Base-by-base conservation (phyloP, 2,797 vertebrate genomes). In the Nothura maculosa region DNA sequence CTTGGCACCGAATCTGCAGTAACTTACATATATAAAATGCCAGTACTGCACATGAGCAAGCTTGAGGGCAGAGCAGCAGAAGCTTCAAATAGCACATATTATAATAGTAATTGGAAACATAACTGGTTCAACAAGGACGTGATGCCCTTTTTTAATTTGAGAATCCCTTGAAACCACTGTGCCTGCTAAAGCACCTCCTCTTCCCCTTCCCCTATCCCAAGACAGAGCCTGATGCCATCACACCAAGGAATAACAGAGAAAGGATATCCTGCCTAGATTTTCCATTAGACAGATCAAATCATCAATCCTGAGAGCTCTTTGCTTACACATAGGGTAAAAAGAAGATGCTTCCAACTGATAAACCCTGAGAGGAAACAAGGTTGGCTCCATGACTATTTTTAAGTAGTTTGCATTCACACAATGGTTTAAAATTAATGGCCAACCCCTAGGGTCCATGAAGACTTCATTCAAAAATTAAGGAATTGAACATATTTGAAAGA, bases 191-290 rank as follows among this genome's bases (percentile, higher is more conserved):
- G 64, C 92, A 79, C 83, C 89, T 95, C 81, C 70, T 81, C 73
- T 95, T 93, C 94, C 62, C 92, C 90, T 91, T 89, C 85, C 87
- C 84, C 90, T 86, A 16, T 77, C 87, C 80, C 60, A 85, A 87
- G 87, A 92, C 58, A 73, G 81, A 87, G 79, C 75, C 34, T 91
- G 88, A 89, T 92, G 89, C 91, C 92, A 57, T 87, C 82, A 96
- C 70, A 84, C 92, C 94, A 96, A 93, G 93, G 92, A 97, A 94
- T 89, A 96, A 97, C 92, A 95, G 88, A 88, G 91, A 95, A 92
- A 93, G 95, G 96, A 95, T 91, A 96, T 97, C 93, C 93, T 96
- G 97, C 74, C 96, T 78, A 79, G 87, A 90, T 94, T 96, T 96
- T 96, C 96, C 93, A 88, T 86, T 93, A 94, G 76, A 87, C 79